phyloP scores from a whole-genome alignment of 1,140 invertebrate genomes.

The Globodera rostochiensis region DNA sequence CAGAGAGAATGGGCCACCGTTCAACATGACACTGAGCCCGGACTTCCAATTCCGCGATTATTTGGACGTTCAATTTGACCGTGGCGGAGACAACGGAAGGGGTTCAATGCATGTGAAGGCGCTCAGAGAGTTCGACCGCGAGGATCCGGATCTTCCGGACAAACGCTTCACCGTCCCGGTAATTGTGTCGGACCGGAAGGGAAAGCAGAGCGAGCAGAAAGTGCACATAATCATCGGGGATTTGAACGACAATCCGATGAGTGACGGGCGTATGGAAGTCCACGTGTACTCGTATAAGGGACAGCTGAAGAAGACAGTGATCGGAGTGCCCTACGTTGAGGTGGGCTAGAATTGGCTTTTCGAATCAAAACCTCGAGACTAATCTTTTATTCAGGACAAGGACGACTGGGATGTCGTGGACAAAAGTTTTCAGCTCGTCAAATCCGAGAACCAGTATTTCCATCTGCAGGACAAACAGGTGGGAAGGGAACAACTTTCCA shows the following conservation, averaged over 20 bases:
- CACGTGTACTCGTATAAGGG: constrained; percentile 62
- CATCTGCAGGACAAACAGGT: constrained; percentile 28
- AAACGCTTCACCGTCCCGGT: constrained; percentile 60
- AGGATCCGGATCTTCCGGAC: constrained; percentile 50
- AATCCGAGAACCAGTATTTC: constrained; percentile 29
- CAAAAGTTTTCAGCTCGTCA: constrained; percentile 50
- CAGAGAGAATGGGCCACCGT: constrained; percentile 61
- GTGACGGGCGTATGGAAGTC: constrained; percentile 58
- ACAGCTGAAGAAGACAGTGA: constrained; percentile 54
- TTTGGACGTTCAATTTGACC: constrained; percentile 54
- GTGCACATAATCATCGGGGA: constrained; percentile 63
- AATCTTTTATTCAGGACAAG: constrained; percentile 33
- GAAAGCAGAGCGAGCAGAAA: constrained; percentile 40
- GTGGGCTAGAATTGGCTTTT: background rate
- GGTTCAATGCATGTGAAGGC: constrained; percentile 56
- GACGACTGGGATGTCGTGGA: constrained; percentile 64
- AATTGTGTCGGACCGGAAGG: constrained; percentile 52
- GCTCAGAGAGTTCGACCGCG: constrained; percentile 57
- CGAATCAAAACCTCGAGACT: background rate
- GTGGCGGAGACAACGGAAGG: constrained; percentile 26
- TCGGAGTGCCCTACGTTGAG: constrained; percentile 58
- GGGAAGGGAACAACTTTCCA: background rate
- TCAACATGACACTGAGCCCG: constrained; percentile 53
- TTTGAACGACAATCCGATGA: constrained; percentile 64
- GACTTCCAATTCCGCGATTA: constrained; percentile 50